phyloP scores from a whole-genome alignment of 2,113 vertebrate genomes.

The Pimephales promelas region DNA sequence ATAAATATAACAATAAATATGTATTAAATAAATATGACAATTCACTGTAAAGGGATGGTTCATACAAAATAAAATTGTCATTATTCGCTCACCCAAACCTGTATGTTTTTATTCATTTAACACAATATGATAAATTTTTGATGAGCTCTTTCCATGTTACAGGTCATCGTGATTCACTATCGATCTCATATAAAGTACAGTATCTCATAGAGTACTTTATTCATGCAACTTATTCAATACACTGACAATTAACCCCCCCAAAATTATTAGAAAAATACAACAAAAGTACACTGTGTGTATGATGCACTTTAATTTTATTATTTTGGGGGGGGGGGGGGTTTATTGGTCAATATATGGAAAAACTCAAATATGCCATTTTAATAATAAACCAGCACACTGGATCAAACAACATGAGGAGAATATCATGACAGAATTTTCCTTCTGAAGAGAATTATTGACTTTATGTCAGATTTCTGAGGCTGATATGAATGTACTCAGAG shows the following conservation, averaged over 20 bases:
- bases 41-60: neutral
- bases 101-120: neutral
- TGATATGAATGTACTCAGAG: neutral
- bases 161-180: neutral
- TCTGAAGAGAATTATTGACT: neutral
- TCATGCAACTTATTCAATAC: neutral
- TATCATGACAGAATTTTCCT: neutral
- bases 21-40: no score
- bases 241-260: neutral
- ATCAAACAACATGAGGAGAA: neutral
- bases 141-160: neutral
- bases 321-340: neutral
- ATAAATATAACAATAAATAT: no score
- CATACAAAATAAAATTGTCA: neutral
- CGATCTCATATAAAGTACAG: no score
- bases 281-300: neutral
- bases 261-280: neutral
- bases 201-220: neutral
- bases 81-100: neutral
- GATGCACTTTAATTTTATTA: neutral
- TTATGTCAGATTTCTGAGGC: neutral
- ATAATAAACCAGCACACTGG: neutral
- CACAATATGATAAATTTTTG: neutral
- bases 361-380: neutral
- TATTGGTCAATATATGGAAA: neutral